Evolutionary conservation across 1,140 invertebrate species (phyloP).

Genomic region (Drosophila erecta): DNA sequence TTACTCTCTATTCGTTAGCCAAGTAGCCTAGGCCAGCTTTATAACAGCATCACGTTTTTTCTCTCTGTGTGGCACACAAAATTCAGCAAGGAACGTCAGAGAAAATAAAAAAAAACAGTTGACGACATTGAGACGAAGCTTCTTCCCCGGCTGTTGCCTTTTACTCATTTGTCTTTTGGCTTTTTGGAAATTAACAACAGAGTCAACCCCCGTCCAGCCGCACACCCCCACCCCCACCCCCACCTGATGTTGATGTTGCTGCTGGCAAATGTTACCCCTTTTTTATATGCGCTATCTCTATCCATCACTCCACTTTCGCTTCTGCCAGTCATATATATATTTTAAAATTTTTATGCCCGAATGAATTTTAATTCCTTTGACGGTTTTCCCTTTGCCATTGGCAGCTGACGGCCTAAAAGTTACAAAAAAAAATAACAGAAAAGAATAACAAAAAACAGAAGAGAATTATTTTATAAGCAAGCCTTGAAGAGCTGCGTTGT

Average conservation of each 20-base stretch:
- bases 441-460: slow-evolving; percentile 16
- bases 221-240: not conserved
- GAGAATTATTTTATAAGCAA: slow-evolving; percentile 39
- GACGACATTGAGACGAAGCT: slow-evolving; percentile 68
- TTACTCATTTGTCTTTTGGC: slow-evolving; percentile 82
- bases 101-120: slow-evolving; percentile 29
- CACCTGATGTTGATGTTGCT: slow-evolving; percentile 16
- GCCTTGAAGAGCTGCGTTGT: slow-evolving; percentile 28
- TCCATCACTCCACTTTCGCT: slow-evolving; percentile 31
- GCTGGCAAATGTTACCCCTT: slow-evolving; percentile 75
- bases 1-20: too few relatives aligned
- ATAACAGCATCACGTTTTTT: not conserved
- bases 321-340: slow-evolving; percentile 60
- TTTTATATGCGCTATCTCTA: slow-evolving; percentile 60
- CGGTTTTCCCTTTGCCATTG: slow-evolving; percentile 73
- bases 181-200: slow-evolving; percentile 81
- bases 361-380: slow-evolving; percentile 83
- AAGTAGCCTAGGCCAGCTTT: too few relatives aligned
- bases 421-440: slow-evolving; percentile 18
- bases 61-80: slow-evolving; percentile 13
- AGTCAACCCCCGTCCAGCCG: slow-evolving; percentile 2
- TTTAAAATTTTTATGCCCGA: slow-evolving; percentile 82
- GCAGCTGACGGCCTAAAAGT: slow-evolving; percentile 77
- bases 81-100: slow-evolving; percentile 7
- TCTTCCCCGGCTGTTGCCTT: slow-evolving; percentile 51